Conservation (phyloP, 2,888 invertebrate species). For the Macaria notata region DNA sequence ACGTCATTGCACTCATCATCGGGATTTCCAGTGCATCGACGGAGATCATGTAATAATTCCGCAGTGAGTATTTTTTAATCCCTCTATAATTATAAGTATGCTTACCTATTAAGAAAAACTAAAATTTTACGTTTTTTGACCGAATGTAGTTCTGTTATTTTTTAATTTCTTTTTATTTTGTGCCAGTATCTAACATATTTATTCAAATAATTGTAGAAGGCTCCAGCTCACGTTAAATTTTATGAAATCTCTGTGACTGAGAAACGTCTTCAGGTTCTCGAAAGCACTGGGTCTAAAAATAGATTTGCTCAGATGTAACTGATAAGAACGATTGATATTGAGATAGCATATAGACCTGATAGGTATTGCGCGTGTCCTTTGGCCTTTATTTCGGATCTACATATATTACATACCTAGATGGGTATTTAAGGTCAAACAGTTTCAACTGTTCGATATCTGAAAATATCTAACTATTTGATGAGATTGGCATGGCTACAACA, state of each 20-base stretch:
- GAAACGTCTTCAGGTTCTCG: too few species aligned
- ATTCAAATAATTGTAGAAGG: too few species aligned
- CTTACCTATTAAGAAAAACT: background rate
- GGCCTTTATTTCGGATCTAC: conserved; percentile 42
- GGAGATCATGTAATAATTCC: conserved; percentile 57
- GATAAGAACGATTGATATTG: conserved; percentile 20
- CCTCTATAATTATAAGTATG: background rate
- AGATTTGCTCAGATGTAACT: conserved; percentile 18
- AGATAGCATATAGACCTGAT: conserved; percentile 32
- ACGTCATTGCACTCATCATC: conserved; percentile 54
- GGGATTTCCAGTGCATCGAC: conserved; percentile 44
- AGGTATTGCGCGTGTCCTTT: conserved; percentile 42
- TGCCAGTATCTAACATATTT: too few species aligned
- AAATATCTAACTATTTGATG: too few species aligned
- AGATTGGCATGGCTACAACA: too few species aligned
- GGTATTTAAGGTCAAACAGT: too few species aligned
- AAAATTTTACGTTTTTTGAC: too few species aligned
- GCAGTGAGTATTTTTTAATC: conserved; percentile 36
- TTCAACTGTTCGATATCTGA: too few species aligned
- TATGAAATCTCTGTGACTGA: too few species aligned
- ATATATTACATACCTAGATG: background rate
- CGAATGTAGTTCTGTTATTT: too few species aligned
- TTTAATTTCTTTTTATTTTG: too few species aligned
- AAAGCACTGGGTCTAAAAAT: conserved; percentile 9
- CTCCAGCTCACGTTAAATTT: too few species aligned